phyloP scores from a whole-genome alignment of 2,797 vertebrate species.

The Notoglanidium macrostoma region DNA sequence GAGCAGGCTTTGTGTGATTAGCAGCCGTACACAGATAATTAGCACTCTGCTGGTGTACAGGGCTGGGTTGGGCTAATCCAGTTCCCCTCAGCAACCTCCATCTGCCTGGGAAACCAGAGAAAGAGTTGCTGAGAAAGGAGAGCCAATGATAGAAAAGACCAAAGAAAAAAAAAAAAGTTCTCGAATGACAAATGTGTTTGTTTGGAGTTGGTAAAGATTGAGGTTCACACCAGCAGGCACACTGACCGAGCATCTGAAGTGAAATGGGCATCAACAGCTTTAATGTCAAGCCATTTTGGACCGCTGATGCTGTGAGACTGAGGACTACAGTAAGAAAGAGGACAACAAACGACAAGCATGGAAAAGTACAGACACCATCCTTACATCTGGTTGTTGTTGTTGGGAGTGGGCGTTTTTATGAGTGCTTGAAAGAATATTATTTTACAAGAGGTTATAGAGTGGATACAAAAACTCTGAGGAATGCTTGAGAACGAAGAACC shows the following conservation, averaged over 20 bases:
- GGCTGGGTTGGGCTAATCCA: slow-evolving; percentile 51
- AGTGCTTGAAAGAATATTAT: background rate
- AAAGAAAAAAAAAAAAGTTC: slow-evolving; percentile 37
- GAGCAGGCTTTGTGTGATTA: slow-evolving; percentile 59
- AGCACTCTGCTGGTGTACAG: slow-evolving; percentile 60
- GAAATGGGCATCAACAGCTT: slow-evolving; percentile 44
- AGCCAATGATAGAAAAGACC: slow-evolving; percentile 10
- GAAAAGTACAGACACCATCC: background rate
- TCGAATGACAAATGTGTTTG: slow-evolving; percentile 43
- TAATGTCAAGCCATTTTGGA: slow-evolving; percentile 5
- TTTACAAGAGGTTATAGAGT: background rate
- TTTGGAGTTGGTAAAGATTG: slow-evolving; percentile 38
- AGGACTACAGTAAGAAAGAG: background rate
- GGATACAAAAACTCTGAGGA: background rate
- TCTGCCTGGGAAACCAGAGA: slow-evolving; percentile 49
- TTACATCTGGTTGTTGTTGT: background rate
- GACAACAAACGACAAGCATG: background rate
- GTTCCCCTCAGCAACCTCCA: slow-evolving; percentile 43
- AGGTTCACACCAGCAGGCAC: slow-evolving; percentile 34
- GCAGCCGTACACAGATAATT: slow-evolving; percentile 58
- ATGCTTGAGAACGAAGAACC: background rate
- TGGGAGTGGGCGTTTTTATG: background rate
- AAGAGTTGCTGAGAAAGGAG: slow-evolving; percentile 16
- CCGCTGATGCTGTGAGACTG: background rate
- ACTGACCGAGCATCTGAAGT: slow-evolving; percentile 21